phyloP scores from a whole-genome alignment of 2,113 vertebrate species.

The Tupaia chinensis region DNA sequence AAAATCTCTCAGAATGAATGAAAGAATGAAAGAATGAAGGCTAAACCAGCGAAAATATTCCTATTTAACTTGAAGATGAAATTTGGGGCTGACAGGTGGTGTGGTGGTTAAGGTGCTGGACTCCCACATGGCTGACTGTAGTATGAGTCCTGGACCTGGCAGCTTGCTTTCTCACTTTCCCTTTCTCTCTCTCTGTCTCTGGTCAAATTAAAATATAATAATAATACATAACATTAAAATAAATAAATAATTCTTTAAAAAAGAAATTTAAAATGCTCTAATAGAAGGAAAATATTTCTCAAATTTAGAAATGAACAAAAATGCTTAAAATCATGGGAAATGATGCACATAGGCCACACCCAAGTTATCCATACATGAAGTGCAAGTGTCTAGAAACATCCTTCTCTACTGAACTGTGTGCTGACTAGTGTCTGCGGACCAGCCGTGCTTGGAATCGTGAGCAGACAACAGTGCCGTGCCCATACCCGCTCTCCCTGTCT shows the following conservation, averaged over 20 bases:
- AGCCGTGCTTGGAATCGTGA: background rate
- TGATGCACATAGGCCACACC: background rate
- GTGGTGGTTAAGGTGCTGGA: no score
- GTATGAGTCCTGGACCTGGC: no score
- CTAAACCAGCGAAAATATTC: background rate
- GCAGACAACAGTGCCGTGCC: background rate
- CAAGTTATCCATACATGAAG: background rate
- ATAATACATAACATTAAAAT: no score
- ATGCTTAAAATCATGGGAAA: background rate
- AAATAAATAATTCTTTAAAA: no score
- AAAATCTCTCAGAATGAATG: no score
- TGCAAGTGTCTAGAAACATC: background rate
- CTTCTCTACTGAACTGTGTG: background rate
- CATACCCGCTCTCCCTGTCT: constrained; percentile 38
- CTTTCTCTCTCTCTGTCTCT: no score
- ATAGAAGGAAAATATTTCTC: background rate
- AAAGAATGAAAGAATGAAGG: no score
- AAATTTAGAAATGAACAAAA: constrained; percentile 45
- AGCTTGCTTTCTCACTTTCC: no score
- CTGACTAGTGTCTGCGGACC: background rate
- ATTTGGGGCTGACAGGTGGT: no score
- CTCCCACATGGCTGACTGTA: no score
- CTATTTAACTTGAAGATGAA: constrained; percentile 37
- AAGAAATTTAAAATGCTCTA: constrained; percentile 6
- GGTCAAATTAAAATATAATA: no score